phyloP scores from a whole-genome alignment of 2,797 vertebrate species.

The Okamejei kenojei region DNA sequence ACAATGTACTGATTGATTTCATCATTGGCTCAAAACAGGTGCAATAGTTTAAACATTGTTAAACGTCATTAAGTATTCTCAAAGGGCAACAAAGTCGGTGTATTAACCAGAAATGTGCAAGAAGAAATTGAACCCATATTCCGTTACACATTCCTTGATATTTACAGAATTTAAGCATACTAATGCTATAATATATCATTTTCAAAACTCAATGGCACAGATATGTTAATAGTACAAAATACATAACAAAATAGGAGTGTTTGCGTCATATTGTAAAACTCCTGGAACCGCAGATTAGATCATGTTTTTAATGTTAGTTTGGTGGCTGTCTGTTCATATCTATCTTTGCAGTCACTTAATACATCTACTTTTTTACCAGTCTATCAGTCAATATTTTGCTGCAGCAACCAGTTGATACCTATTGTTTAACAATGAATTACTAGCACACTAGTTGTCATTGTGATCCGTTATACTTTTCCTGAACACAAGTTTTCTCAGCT shows the following conservation, averaged over 20 bases:
- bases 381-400: not conserved
- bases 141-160: not conserved
- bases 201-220: not conserved
- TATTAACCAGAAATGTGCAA: not conserved
- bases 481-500: not conserved
- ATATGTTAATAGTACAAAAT: not conserved
- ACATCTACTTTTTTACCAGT: not conserved
- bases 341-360: not conserved
- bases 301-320: not conserved
- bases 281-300: not conserved
- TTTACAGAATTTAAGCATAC: not conserved
- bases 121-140: not conserved
- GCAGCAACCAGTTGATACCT: not conserved
- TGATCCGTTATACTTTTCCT: not conserved
- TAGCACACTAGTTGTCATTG: not conserved
- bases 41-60: not conserved
- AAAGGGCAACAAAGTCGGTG: not conserved
- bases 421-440: not conserved
- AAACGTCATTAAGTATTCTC: not conserved
- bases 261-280: not conserved
- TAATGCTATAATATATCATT: not conserved
- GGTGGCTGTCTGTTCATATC: not conserved
- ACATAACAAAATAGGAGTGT: not conserved
- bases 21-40: not conserved
- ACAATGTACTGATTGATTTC: not conserved